phyloP scores from a whole-genome alignment of 2,113 vertebrate species.

The Alosa alosa region DNA sequence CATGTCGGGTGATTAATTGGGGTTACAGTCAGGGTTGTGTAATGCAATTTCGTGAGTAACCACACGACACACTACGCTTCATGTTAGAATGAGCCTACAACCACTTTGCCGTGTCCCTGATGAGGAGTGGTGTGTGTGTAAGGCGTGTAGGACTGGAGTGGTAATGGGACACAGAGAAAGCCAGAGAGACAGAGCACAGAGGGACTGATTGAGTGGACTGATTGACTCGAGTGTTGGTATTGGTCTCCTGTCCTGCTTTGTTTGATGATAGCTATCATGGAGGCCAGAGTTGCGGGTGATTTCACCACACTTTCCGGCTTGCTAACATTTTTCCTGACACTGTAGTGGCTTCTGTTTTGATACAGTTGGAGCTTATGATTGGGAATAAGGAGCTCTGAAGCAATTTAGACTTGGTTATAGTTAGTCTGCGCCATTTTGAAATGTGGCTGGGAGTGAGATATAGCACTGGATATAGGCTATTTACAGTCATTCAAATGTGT shows the following conservation, averaged over 20 bases:
- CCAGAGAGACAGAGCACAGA: not conserved
- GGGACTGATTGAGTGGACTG: not conserved
- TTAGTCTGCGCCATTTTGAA: not conserved
- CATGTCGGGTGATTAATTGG: not conserved
- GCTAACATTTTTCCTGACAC: not conserved
- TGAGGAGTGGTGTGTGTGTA: not conserved
- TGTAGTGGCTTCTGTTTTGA: not conserved
- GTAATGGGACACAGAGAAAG: not conserved
- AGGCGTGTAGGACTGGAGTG: not conserved
- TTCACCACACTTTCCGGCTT: not conserved
- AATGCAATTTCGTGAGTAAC: not conserved
- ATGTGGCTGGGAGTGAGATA: not conserved
- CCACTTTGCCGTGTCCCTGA: not conserved
- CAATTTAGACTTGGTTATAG: not conserved
- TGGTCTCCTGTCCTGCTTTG: not conserved
- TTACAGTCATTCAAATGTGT: not conserved
- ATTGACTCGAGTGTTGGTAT: not conserved
- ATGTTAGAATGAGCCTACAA: not conserved
- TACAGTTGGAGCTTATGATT: not conserved
- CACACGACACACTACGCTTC: not conserved
- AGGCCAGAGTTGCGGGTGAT: not conserved
- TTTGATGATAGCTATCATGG: not conserved
- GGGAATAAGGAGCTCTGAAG: too few species aligned
- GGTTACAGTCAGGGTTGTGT: not conserved
- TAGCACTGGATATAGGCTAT: not conserved